Evolutionary conservation across 2,113 vertebrate species (phyloP), one percentile per base, ranked within the genome.

Genomic region (Larimichthys crocea): DNA sequence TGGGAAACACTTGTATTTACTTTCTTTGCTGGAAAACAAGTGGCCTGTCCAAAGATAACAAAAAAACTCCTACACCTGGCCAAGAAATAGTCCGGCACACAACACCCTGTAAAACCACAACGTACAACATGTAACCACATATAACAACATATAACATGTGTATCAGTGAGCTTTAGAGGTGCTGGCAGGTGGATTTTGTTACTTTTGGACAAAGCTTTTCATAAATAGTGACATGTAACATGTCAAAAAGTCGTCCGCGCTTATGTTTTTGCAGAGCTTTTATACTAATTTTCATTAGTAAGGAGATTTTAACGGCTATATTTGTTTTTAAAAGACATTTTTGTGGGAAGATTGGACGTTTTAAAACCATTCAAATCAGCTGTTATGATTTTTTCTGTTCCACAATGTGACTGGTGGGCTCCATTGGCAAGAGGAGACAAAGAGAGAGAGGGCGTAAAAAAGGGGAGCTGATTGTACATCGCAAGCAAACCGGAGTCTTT

Each of bases 381-480:
- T 55, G 22, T 69, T 3, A 3, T 31, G 44, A 50, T 15, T 48
- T 14, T 62, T 48, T 62, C 61, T 79, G 46, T 35, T 73, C 50
- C 83, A 71, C 12, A 66, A 50, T 60, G 62, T 88, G 79, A 90
- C 76, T 22, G 48, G 50, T 55, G 42, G 44, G 61, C 46, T 52
- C 31, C 19, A 12, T 0, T 20, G 26, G 31, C 31, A 31, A 31
- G 31, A 31, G 31, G 31, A 31, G 31, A 31, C 4, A 31, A 5
- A 31, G 31, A 31, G 31, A 31, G 31, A 31, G 31, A 31, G 3
- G n/a, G 82, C 15, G 9, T 70, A 17, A 49, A 76, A 65, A 35
- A 61, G 68, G 22, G 62, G 40, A 60, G 74, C 44, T 89, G 92
- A 93, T 93, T 93, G 92, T 93, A 88, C 80, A 46, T 84, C 86